Conservation (phyloP, 2,797 vertebrate genomes). For the Delichon dasypus region DNA sequence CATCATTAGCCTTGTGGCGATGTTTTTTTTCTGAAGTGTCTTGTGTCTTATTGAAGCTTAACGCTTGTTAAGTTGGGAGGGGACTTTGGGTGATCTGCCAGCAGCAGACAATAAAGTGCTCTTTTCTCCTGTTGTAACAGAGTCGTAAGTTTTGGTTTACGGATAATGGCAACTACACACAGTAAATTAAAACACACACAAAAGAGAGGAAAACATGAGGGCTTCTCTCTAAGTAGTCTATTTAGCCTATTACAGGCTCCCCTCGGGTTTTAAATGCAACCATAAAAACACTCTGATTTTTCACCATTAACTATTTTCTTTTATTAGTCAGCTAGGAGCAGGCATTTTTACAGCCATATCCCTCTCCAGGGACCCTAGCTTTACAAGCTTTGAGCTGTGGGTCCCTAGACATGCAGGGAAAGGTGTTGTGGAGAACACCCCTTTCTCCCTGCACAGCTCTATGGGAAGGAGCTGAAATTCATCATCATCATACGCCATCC, state of each 20-base stretch:
- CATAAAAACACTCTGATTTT: conserved; percentile 18
- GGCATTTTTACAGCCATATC: background rate
- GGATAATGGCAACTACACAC: conserved; percentile 54
- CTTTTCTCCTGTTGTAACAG: conserved; percentile 75
- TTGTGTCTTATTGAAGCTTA: conserved; percentile 79
- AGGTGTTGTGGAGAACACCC: background rate
- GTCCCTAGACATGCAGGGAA: background rate
- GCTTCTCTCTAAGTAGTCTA: conserved; percentile 45
- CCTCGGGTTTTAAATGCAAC: background rate
- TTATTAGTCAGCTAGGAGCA: background rate
- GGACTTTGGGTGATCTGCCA: conserved; percentile 75
- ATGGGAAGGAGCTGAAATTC: background rate
- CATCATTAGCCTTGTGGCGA: conserved; percentile 83
- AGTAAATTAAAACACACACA: conserved; percentile 66
- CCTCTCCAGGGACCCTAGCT: background rate
- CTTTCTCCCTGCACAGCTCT: background rate
- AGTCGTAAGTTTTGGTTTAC: conserved; percentile 69
- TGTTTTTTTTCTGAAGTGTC: conserved; percentile 79
- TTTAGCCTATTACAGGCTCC: conserved; percentile 36
- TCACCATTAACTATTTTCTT: conserved; percentile 21
- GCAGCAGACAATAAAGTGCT: conserved; percentile 77
- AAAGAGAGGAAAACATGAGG: conserved; percentile 39
- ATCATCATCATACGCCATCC: background rate
- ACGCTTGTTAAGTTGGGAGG: conserved; percentile 82
- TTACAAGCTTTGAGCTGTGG: background rate